These are phyloP conservation scores for Ptychoptera albimana DNA, from an alignment of 2,888 invertebrate genomes.

Conservation along the genomic window DNA sequence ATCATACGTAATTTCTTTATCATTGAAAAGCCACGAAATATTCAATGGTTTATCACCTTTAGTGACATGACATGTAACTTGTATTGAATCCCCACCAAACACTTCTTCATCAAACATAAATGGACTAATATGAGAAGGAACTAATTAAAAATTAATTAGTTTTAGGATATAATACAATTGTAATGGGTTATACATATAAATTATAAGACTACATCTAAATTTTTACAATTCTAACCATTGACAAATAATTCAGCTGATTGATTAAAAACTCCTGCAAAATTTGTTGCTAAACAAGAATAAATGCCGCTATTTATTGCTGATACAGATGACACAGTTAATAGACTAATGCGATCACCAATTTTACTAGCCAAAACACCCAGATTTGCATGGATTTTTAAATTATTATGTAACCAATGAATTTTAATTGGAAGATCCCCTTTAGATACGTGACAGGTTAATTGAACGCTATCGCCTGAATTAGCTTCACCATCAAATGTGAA, in stretches of 20 bases:
- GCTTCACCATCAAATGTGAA: slow-evolving; percentile 56
- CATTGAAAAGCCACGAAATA: slow-evolving; percentile 34
- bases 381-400: slow-evolving; percentile 22
- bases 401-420: slow-evolving; percentile 43
- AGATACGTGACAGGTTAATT: slow-evolving; percentile 39
- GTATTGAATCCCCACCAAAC: slow-evolving; percentile 36
- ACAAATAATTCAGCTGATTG: slow-evolving; percentile 56
- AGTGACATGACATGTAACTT: slow-evolving; percentile 32
- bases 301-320: slow-evolving; percentile 46
- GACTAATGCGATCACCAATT: slow-evolving; percentile 40
- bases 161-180: background rate
- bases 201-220: slow-evolving; percentile 28
- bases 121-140: slow-evolving; percentile 23
- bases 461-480: slow-evolving; percentile 50
- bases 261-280: slow-evolving; percentile 37
- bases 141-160: slow-evolving; percentile 13
- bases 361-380: slow-evolving; percentile 40
- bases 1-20: slow-evolving; percentile 31
- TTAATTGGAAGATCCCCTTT: slow-evolving; percentile 48
- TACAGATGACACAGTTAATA: slow-evolving; percentile 46
- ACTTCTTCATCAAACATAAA: slow-evolving; percentile 34
- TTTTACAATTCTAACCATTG: slow-evolving; percentile 47
- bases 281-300: slow-evolving; percentile 43
- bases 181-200: slow-evolving; percentile 1
- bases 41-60: slow-evolving; percentile 43